A percentile compares a stretch with the other conserved stretches of the same genome.
Conservation (phyloP, 2,888 invertebrate genomes). For the Iphiclides podalirius region DNA sequence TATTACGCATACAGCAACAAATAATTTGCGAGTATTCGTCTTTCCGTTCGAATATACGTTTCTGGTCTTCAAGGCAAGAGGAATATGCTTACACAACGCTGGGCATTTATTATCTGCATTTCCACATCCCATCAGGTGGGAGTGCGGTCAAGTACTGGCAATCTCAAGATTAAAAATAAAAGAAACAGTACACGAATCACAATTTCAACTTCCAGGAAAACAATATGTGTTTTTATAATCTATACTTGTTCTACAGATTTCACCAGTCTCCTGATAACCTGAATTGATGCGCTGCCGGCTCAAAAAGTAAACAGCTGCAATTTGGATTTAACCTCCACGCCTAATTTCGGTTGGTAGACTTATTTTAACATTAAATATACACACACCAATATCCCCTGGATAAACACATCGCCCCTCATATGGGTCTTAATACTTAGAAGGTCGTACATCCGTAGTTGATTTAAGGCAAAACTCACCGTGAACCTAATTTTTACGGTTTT, state of each 20-base stretch:
- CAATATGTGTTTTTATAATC: no score
- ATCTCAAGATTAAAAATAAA: no score
- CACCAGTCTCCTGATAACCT: conserved; percentile 28
- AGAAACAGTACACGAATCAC: no score
- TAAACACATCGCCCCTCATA: conserved; percentile 75
- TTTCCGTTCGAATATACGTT: no score
- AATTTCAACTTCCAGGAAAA: no score
- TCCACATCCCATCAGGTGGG: no score
- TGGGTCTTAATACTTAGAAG: conserved; percentile 51
- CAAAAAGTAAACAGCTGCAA: conserved; percentile 67
- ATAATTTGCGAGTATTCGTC: no score
- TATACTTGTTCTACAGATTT: conserved; percentile 8
- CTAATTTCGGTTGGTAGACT: conserved; percentile 76
- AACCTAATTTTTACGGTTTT: conserved; percentile 34
- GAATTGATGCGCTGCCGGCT: conserved; percentile 35
- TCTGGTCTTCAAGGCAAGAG: no score
- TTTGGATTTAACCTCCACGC: conserved; percentile 74
- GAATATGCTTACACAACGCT: no score
- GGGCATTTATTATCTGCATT: no score
- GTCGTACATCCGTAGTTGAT: conserved; percentile 42
- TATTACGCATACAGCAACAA: no score
- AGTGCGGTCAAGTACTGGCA: no score
- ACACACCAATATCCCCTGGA: conserved; percentile 72
- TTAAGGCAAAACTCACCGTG: conserved; percentile 40
- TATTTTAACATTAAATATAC: conserved; percentile 78